Percentiles rank a stretch among this genome's conserved stretches.
phyloP scores from a whole-genome alignment of 2,113 vertebrate genomes.

The Oreochromis tanganicae region DNA sequence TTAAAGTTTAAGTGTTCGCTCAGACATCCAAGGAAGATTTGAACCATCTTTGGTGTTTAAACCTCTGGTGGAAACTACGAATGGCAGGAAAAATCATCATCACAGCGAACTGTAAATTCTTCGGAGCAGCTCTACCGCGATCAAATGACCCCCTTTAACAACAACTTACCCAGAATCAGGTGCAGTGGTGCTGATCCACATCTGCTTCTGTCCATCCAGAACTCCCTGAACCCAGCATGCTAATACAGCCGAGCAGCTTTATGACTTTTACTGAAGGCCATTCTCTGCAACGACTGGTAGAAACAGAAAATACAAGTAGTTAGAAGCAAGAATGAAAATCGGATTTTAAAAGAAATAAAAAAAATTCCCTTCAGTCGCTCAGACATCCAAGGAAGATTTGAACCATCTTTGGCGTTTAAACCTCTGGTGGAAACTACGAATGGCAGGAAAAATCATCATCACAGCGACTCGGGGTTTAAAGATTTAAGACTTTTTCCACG shows the following conservation, averaged over 20 bases:
- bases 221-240: neutral
- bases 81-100: neutral
- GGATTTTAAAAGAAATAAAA: neutral
- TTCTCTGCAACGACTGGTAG: neutral
- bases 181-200: neutral
- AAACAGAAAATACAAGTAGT: neutral
- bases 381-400: conserved; percentile 52
- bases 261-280: neutral
- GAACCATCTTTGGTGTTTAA: conserved; percentile 15
- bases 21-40: conserved; percentile 46
- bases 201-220: neutral
- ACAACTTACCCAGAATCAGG: neutral
- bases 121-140: accelerated
- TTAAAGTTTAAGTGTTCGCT: neutral
- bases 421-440: conserved; percentile 60
- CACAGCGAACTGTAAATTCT: neutral
- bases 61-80: conserved; percentile 58
- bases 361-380: neutral
- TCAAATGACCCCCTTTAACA: neutral
- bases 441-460: conserved; percentile 44
- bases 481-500: neutral
- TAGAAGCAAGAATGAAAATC: neutral
- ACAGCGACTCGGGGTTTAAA: neutral
- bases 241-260: accelerated
- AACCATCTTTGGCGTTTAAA: conserved; percentile 20